phyloP scores from a whole-genome alignment of 2,888 invertebrate species.

The Parnassius orleans region DNA sequence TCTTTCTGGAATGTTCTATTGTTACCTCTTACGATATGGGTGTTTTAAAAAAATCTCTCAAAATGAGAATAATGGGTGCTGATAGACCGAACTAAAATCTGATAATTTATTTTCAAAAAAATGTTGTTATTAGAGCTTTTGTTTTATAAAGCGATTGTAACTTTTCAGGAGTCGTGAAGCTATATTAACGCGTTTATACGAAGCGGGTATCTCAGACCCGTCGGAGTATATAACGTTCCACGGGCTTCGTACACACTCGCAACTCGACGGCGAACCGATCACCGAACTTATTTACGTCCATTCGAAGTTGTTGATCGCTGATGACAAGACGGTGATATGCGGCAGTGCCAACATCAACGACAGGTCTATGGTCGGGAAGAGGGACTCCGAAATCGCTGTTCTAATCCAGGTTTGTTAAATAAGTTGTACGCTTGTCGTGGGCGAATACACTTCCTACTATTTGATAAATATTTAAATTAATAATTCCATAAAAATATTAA shows the following conservation, averaged over 20 bases:
- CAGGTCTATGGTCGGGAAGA: constrained; percentile 94
- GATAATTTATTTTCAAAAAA: no score
- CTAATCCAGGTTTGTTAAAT: constrained; percentile 85
- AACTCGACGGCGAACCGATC: constrained; percentile 89
- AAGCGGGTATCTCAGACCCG: constrained; percentile 90
- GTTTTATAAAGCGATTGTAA: no score
- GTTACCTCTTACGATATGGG: no score
- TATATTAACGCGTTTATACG: constrained; percentile 87
- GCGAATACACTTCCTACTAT: no score
- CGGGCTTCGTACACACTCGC: constrained; percentile 91
- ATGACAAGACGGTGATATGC: constrained; percentile 94
- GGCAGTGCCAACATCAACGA: constrained; percentile 99
- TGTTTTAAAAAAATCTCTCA: no score
- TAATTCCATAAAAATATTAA: no score
- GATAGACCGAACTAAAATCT: no score
- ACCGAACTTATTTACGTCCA: constrained; percentile 98
- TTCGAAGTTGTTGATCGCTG: constrained; percentile 96
- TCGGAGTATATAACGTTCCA: constrained; percentile 94
- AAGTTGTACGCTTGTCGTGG: neutral
- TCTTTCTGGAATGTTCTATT: no score
- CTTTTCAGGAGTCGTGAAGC: constrained; percentile 89
- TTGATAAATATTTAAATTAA: no score
- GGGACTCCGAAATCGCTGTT: constrained; percentile 97
- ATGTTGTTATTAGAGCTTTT: no score
- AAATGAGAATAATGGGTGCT: no score